Evolutionary conservation across 2,888 invertebrate species (phyloP), one percentile per base, ranked within the genome.

Genomic region (Antheraea yamamai): DNA sequence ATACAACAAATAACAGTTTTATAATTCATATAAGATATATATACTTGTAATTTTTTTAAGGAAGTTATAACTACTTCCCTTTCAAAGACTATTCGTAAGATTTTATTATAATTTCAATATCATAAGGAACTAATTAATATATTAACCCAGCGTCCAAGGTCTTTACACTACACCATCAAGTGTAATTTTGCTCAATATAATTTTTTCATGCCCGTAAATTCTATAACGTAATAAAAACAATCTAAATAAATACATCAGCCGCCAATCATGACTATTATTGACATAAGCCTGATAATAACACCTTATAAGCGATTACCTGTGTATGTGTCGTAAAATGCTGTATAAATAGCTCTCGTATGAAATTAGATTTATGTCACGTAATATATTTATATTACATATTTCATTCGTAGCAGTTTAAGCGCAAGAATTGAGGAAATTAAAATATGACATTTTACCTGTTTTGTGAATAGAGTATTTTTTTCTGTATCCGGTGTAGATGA

Each of bases 401-500:
- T 79, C 85, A 81, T 79, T 80, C 79, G 82, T 84, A 81, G 85
- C 81, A 85, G 79, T 79, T 55, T 61, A 58, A 76, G 78, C 78
- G 79, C 81, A 81, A 83, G 87, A 86, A 82, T 84, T 78, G 80
- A 81, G 82, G 84, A 87, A 61, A 61, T 20, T 61, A 61, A 80
- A 80, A 78, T 81, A 78, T 81, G 81, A 83, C 84, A 82, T 85
- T 39, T 75, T 72, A 71, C 74, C 72, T 30, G 61, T 7, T 61
- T 39, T 7, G 30, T 61, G 30, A 61, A 30, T 16, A 61, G 26
- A 58, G 26, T 61, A n/a, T 26, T 71, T 61, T 26, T 61, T 39
- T 23, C 61, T 58, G 4, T 51, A 23, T 61, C 66, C 35, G 55
- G 47, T n/a, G 30, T 6, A 68, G 75, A 20, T 75, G 26, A 35